A percentile compares a stretch with the other conserved stretches of the same genome.
Conservation (phyloP, 37 sponge, comb jelly and placozoan genomes). For the Cladorhizidae sp. region DNA sequence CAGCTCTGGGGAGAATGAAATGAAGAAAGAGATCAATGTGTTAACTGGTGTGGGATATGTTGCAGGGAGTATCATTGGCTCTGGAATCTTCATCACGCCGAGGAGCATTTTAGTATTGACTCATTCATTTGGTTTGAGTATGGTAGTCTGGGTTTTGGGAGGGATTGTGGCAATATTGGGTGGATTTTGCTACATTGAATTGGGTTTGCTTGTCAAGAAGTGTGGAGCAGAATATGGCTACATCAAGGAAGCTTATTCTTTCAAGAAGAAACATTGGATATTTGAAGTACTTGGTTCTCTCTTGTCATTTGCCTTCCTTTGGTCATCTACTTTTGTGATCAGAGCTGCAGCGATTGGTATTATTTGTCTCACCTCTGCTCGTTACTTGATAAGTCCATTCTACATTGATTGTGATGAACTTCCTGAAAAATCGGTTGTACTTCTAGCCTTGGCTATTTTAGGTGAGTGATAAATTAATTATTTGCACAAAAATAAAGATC, state of each 20-base stretch:
- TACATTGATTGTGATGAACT: conserved; percentile 17
- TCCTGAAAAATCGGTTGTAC: background rate
- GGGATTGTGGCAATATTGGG: conserved; percentile 71
- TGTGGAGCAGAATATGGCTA: conserved; percentile 69
- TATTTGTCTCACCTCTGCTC: conserved; percentile 41
- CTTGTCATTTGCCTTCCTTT: conserved; percentile 52
- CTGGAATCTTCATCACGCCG: conserved; percentile 91
- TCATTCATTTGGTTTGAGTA: conserved; percentile 66
- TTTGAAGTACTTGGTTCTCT: conserved; percentile 40
- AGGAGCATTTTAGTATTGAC: conserved; percentile 37
- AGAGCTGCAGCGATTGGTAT: conserved; percentile 36
- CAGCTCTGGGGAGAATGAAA: no score
- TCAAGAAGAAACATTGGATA: conserved; percentile 28
- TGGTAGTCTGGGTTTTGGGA: conserved; percentile 68
- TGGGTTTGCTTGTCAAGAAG: conserved; percentile 57
- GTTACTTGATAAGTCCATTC: conserved; percentile 52
- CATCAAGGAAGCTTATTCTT: conserved; percentile 64
- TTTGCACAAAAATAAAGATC: no score
- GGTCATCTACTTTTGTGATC: conserved; percentile 45
- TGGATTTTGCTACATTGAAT: conserved; percentile 74
- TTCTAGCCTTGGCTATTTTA: no score
- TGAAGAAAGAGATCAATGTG: conserved; percentile 50
- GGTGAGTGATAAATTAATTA: no score
- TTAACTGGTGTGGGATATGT: conserved; percentile 34
- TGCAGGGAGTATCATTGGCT: conserved; percentile 78